Evolutionary conservation across 2,888 invertebrate species (phyloP), one percentile per base, ranked within the genome.

Genomic region (Drosophila pseudotakahashii): DNA sequence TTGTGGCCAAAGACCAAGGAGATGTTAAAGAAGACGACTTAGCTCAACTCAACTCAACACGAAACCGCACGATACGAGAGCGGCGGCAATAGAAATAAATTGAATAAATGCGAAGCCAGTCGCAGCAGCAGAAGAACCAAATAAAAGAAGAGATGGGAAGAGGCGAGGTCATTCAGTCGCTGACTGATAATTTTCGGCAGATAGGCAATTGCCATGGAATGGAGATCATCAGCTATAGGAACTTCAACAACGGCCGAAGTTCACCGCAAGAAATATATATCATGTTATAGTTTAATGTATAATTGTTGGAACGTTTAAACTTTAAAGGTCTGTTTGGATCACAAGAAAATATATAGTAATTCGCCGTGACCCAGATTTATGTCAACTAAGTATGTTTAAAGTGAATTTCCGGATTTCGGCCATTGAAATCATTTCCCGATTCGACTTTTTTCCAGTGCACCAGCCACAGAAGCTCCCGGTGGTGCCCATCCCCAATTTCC

Each of bases 181-280:
- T 48, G n/a, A 52, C 77, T 77, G 88, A 82, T 82, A 77, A 88
- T 88, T 82, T 81, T 85, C 83, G 82, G 62, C 86, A 82, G 81
- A 82, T 88, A 88, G 81, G 85, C 81, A 71, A 81, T 88, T 82
- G 85, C 73, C 77, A 66, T 37, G 48, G 54, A 68, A 81, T 77
- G 70, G 69, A 80, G 80, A 80, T 82, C 80, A 79, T 75, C 77
- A 68, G 34, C 63, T 32, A n/a, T 30, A 39, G 30, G 13, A 34
- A 26, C 10, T 62, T 62, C n/a, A 48, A 62, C 16, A 62, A 41
- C n/a, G 34, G 34, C 39, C 41, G 23, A 6, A 30, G 16, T 0
- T 23, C 57, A 57, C 44, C 10, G 30, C 0, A 39, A 59, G 13
- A 59, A 44, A 44, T 23, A 41, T 36, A 26, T 3, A 26, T 26